A percentile compares a stretch with the other conserved stretches of the same genome.
Evolutionary conservation across 2,888 invertebrate genomes (phyloP).

Genomic region (Steinernema carpocapsae): DNA sequence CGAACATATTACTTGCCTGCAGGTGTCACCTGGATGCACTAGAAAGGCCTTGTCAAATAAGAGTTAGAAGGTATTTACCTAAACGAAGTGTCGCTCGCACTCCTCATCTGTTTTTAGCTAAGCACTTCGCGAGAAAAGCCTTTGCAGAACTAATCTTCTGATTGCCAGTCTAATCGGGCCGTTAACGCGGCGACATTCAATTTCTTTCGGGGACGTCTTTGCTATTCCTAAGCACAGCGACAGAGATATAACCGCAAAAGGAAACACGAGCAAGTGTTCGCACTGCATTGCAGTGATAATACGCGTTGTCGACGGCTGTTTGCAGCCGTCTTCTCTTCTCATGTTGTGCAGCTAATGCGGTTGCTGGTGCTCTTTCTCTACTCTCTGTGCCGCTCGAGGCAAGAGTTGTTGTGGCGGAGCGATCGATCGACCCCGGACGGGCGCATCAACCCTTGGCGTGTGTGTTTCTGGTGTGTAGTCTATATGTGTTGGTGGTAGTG

Average conservation of each 20-base stretch:
- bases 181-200: neutral
- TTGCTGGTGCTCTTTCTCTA: constrained; percentile 19
- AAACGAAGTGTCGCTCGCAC: neutral
- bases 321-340: constrained; percentile 18
- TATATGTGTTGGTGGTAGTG: constrained; percentile 32
- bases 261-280: constrained; percentile 3
- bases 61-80: neutral
- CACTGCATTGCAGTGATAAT: constrained; percentile 20
- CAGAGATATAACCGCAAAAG: constrained; percentile 15
- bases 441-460: constrained; percentile 34
- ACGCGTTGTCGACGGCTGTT: constrained; percentile 27
- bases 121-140: neutral
- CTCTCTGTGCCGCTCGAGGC: constrained; percentile 28
- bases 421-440: constrained; percentile 34
- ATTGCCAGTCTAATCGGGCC: neutral
- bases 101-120: neutral
- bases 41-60: neutral
- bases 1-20: neutral
- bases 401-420: constrained; percentile 31
- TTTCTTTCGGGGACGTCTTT: constrained; percentile 5
- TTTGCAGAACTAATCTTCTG: no score
- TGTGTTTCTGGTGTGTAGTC: constrained; percentile 32
- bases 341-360: constrained; percentile 33
- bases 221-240: neutral
- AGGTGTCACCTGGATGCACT: neutral